These are phyloP conservation scores for Nasonia oneida DNA, from an alignment of 2,888 invertebrate genomes.

Conservation along the genomic window DNA sequence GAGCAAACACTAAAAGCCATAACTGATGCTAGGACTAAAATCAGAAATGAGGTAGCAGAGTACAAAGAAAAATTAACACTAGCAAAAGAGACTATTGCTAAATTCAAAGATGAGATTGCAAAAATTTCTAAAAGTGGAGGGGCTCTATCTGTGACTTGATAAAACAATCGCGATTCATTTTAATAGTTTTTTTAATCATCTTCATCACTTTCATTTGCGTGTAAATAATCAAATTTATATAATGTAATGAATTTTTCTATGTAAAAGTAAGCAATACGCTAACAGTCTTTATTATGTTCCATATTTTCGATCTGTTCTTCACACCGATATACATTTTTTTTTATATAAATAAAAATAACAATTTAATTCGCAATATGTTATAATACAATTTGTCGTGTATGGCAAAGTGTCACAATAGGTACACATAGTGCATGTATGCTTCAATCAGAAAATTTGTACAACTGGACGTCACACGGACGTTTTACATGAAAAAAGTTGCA, in stretches of 20 bases:
- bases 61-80: slow-evolving; percentile 91
- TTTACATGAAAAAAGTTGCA: slow-evolving; percentile 69
- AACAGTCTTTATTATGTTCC: slow-evolving; percentile 78
- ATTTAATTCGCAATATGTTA: slow-evolving; percentile 71
- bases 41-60: slow-evolving; percentile 90
- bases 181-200: slow-evolving; percentile 22
- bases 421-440: slow-evolving; percentile 67
- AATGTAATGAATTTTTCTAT: slow-evolving; percentile 62
- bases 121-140: slow-evolving; percentile 75
- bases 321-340: slow-evolving; percentile 71
- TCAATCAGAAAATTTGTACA: slow-evolving; percentile 73
- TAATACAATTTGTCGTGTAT: slow-evolving; percentile 74
- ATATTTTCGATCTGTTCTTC: slow-evolving; percentile 71
- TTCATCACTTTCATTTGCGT: slow-evolving; percentile 31
- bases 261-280: slow-evolving; percentile 68
- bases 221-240: slow-evolving; percentile 59
- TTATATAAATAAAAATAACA: slow-evolving; percentile 76
- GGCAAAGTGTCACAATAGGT: slow-evolving; percentile 75
- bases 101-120: slow-evolving; percentile 89
- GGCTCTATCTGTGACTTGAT: slow-evolving; percentile 50
- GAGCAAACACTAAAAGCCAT: slow-evolving; percentile 89
- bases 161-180: slow-evolving; percentile 13
- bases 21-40: slow-evolving; percentile 88
- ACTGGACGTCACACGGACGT: slow-evolving; percentile 68
- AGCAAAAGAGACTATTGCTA: slow-evolving; percentile 91